A percentile compares a stretch with the other conserved stretches of the same genome.
Conservation (phyloP, 2,113 vertebrate species). For the Coptodon bakossiorum region DNA sequence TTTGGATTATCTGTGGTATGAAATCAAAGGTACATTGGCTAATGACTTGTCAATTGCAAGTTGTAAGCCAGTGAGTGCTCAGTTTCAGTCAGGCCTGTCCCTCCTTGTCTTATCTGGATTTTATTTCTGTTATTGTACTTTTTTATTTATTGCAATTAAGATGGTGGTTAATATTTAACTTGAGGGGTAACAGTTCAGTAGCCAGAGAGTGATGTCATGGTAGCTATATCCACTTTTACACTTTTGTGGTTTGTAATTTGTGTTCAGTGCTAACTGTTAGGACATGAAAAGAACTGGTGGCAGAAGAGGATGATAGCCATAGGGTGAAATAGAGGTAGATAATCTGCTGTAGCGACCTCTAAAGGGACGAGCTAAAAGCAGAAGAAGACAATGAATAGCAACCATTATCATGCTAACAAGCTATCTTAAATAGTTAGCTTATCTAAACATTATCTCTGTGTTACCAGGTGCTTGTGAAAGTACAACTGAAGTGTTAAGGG, state of each 20-base stretch:
- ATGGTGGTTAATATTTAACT: background rate
- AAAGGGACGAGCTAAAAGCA: background rate
- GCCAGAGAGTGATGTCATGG: background rate
- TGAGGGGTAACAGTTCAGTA: background rate
- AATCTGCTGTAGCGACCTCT: background rate
- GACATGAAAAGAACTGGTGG: background rate
- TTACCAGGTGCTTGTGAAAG: background rate
- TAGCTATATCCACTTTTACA: background rate
- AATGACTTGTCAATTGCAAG: background rate
- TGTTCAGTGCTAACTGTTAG: background rate
- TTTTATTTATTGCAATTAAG: background rate
- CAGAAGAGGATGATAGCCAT: background rate
- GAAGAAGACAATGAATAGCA: background rate
- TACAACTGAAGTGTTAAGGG: background rate
- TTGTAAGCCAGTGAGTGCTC: background rate
- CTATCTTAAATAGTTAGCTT: background rate
- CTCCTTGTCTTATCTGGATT: background rate
- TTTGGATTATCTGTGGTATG: background rate
- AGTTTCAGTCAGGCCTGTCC: background rate
- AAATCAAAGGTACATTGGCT: rapidly evolving
- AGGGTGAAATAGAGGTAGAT: background rate
- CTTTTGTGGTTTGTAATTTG: background rate
- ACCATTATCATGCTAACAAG: background rate
- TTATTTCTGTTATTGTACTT: background rate
- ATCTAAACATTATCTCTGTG: background rate